Conservation (phyloP, 2,888 invertebrate species). For the Agrotis puta region DNA sequence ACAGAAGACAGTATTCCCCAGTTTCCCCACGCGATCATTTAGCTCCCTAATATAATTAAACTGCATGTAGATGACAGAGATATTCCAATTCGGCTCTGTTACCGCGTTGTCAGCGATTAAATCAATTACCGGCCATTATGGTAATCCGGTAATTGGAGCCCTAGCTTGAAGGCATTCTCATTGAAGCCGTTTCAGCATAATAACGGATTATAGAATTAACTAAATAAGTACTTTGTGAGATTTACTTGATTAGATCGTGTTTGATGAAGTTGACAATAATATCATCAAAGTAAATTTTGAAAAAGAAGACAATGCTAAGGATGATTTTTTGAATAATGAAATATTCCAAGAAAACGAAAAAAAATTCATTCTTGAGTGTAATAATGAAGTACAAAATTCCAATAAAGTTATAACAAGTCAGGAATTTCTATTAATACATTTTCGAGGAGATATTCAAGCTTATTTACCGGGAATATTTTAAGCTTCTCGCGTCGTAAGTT, state of each 20-base stretch:
- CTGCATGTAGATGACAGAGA: conserved; percentile 49
- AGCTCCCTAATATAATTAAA: conserved; percentile 45
- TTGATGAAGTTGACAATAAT: conserved; percentile 11
- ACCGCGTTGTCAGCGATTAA: conserved; percentile 62
- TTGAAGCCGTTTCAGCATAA: conserved; percentile 59
- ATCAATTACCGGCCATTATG: conserved; percentile 67
- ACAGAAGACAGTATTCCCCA: not conserved
- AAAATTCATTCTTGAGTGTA: not conserved
- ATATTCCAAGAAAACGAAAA: conserved; percentile 1
- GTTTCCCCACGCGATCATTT: conserved; percentile 3
- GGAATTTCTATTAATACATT: conserved; percentile 13
- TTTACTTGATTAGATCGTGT: conserved; percentile 26
- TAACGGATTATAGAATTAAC: conserved; percentile 58
- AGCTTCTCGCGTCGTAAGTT: not conserved
- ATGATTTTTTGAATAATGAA: conserved; percentile 10
- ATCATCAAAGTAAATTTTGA: conserved; percentile 2
- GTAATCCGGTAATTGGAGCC: conserved; percentile 60
- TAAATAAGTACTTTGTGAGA: conserved; percentile 35
- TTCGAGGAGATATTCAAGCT: not conserved
- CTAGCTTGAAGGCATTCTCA: conserved; percentile 50
- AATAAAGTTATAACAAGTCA: not conserved
- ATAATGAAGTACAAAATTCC: conserved; percentile 9
- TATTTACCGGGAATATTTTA: conserved; percentile 26
- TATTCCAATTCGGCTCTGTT: conserved; percentile 52
- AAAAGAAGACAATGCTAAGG: not conserved